Evolutionary conservation across 2,888 invertebrate genomes (phyloP).

Genomic region (Mellilla xanthometata): DNA sequence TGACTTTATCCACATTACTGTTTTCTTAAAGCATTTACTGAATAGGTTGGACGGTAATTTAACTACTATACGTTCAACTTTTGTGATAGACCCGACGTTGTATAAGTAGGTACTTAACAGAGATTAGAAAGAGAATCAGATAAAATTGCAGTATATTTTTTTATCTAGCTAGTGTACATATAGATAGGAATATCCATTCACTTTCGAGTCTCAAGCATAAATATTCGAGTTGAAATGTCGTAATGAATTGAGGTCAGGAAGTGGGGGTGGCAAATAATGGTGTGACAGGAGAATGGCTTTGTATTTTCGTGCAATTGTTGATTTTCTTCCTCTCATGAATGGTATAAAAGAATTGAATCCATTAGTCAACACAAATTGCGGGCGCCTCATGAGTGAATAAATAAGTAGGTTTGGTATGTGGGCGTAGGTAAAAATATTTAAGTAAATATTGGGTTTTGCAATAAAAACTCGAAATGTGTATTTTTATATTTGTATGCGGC

Average conservation of each 20-base stretch:
- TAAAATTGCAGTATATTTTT: no score
- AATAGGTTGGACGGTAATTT: not conserved
- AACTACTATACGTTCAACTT: no score
- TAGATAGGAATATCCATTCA: slow-evolving; percentile 8
- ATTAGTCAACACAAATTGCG: slow-evolving; percentile 25
- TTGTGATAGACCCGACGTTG: no score
- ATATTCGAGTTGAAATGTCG: slow-evolving; percentile 43
- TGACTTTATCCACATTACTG: slow-evolving; percentile 10
- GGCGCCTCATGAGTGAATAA: not conserved
- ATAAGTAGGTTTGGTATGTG: no score
- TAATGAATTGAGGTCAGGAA: slow-evolving; percentile 52
- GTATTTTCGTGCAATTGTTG: slow-evolving; percentile 38
- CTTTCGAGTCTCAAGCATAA: slow-evolving; percentile 38
- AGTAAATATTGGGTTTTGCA: no score
- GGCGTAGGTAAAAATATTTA: no score
- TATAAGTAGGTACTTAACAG: no score
- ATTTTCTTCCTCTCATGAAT: slow-evolving; percentile 36
- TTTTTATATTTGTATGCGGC: no score
- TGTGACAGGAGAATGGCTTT: slow-evolving; percentile 42
- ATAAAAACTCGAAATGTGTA: no score
- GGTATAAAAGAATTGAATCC: slow-evolving; percentile 35
- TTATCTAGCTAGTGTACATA: not conserved
- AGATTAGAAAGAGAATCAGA: no score
- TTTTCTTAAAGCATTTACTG: not conserved
- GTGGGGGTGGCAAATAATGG: slow-evolving; percentile 40